phyloP scores from a whole-genome alignment of 2,888 invertebrate species.

The Elysia crispata region DNA sequence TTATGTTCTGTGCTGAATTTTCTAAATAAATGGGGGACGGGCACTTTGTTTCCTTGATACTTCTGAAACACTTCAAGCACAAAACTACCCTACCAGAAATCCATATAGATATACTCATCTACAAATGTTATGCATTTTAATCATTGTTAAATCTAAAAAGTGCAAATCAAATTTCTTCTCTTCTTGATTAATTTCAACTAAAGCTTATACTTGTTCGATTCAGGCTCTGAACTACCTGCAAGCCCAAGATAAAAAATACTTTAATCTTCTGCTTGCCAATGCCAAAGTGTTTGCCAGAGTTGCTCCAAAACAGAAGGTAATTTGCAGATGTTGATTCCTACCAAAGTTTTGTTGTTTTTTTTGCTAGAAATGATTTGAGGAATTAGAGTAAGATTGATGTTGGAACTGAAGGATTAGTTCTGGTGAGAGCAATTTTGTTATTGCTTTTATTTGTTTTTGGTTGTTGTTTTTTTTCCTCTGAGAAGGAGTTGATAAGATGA shows the following conservation, averaged over 20 bases:
- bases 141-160: no score
- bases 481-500: no score
- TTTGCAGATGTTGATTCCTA: not conserved
- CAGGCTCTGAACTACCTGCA: conserved; percentile 73
- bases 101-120: no score
- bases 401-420: not conserved
- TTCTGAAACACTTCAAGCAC: no score
- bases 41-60: no score
- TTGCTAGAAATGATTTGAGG: not conserved
- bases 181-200: no score
- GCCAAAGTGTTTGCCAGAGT: conserved; percentile 96
- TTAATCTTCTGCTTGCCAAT: conserved; percentile 85
- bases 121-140: no score
- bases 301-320: conserved; percentile 96
- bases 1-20: no score
- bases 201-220: conserved; percentile 5
- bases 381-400: not conserved
- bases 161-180: no score
- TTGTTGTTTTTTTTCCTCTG: not conserved
- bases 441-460: not conserved
- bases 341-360: not conserved
- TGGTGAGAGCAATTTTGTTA: not conserved
- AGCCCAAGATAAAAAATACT: conserved; percentile 58
- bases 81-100: no score
- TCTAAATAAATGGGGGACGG: no score